Percentiles rank a stretch among this genome's conserved stretches.
phyloP scores from a whole-genome alignment of 2,113 vertebrate species.

The Colistium nudipinnis region DNA sequence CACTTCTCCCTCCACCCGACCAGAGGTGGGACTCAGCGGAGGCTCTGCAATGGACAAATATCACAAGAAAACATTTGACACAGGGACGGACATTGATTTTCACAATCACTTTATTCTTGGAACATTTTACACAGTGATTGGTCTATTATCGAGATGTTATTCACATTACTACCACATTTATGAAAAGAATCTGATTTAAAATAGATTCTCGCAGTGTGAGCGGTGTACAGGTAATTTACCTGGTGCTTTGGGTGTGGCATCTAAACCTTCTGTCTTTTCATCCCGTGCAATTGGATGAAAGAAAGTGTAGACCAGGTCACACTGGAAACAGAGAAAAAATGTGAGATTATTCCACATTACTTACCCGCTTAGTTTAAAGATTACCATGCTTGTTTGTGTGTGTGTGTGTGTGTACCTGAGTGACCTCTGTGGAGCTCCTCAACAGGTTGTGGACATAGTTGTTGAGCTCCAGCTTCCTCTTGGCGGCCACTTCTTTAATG shows the following conservation, averaged over 20 bases:
- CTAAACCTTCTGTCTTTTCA: conserved; percentile 93
- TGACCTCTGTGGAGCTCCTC: conserved; percentile 90
- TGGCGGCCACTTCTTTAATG: conserved; percentile 96
- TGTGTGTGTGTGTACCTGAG: conserved; percentile 84
- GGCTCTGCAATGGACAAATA: conserved; percentile 63
- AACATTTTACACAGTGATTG: not conserved
- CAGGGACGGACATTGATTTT: too few species aligned
- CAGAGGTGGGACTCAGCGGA: conserved; percentile 86
- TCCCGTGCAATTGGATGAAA: conserved; percentile 96
- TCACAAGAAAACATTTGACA: not conserved
- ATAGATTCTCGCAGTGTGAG: too few species aligned
- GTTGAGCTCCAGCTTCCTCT: conserved; percentile 95
- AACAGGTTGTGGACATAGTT: conserved; percentile 95
- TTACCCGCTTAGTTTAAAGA: not conserved
- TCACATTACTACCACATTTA: too few species aligned
- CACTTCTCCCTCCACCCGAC: conserved; percentile 94
- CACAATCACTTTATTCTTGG: too few species aligned
- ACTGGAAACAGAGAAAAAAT: conserved; percentile 75
- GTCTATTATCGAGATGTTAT: too few species aligned
- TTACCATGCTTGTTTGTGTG: not conserved
- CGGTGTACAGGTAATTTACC: conserved; percentile 74
- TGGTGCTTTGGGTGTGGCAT: conserved; percentile 82
- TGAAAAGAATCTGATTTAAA: not conserved
- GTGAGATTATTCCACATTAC: not conserved
- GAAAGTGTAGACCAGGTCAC: conserved; percentile 98